These are phyloP conservation scores for Atta texana DNA, from an alignment of 1,140 invertebrate species.

Conservation along the genomic window DNA sequence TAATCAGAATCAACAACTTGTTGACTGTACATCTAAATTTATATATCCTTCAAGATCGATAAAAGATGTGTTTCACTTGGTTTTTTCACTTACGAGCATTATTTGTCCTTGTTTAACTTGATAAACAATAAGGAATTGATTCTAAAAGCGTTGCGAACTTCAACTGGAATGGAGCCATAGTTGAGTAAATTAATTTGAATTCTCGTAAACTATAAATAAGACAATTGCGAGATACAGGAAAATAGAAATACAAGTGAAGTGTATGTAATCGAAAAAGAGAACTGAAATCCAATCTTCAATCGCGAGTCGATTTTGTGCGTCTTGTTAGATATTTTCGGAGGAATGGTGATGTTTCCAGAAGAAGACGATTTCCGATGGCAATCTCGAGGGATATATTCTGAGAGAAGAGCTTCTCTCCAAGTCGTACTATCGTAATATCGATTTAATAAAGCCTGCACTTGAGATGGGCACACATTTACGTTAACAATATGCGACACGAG, in stretches of 20 bases:
- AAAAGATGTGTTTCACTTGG: neutral
- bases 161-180: too few relatives aligned
- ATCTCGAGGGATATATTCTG: conserved; percentile 26
- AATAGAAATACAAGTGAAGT: neutral
- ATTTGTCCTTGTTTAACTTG: too few relatives aligned
- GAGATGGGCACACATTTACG: conserved; percentile 24
- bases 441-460: conserved; percentile 45
- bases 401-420: neutral
- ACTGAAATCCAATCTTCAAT: conserved; percentile 46
- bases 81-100: too few relatives aligned
- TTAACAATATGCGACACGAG: conserved; percentile 27
- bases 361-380: conserved; percentile 28
- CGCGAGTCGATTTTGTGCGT: conserved; percentile 19
- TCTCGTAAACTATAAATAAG: neutral
- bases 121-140: too few relatives aligned
- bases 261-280: conserved; percentile 5
- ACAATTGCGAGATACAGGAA: neutral
- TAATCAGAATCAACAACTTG: neutral
- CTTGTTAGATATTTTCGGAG: neutral
- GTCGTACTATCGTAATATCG: neutral
- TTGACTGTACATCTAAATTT: neutral
- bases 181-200: neutral
- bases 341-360: conserved; percentile 15
- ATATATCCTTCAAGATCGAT: neutral
- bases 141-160: too few relatives aligned